Base-by-base conservation (phyloP, 2,113 vertebrate genomes). In the Dasyurus viverrinus region DNA sequence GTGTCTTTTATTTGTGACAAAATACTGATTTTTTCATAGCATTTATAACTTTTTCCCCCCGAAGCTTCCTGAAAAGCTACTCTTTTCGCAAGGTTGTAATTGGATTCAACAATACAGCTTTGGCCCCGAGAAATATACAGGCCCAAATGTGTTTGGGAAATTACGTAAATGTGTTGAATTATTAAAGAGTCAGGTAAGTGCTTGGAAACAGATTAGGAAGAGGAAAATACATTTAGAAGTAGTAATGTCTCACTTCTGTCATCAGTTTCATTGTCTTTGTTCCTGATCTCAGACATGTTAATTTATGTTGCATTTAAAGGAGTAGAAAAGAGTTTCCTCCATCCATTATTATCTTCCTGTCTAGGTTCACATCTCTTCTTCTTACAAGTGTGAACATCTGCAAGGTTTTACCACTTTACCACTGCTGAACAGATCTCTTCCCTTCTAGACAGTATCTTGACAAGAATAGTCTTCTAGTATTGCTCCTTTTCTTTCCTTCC, bases 71-170 rank as follows among this genome's bases (percentile, higher is more conserved):
- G 99, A 99, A 97, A 99, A 99, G 91, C 98, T 99, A 91, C 97
- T 99, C 11, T 99, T 99, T 98, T 99, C 99, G 91, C 99, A 99
- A 99, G 99, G 99, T 36, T 99, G 99, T 95, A 99, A 99, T 97
- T 99, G 99, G 99, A 98, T 99, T 97, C 99, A 99, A 97, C 99
- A 99, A 0, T 99, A 99, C 95, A 98, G 99, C 96, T 99, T 99
- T 97, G 99, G 99, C 91, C 98, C 99, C 94, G 99, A 99, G 97
- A 98, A 98, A 91, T 99, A 99, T 30, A 98, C 98, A 7, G 98
- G 99, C 30, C 98, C 98, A 25, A 99, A 98, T 47, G 98, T 98
- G 76, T 98, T 99, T 93, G 98, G 98, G 53, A 99, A 99, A 96
- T 23, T 99, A 92, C 99, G 99, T n/a, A 99, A 98, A 97, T 99